phyloP scores from a whole-genome alignment of 2,113 vertebrate species.

The Uropsilus gracilis region DNA sequence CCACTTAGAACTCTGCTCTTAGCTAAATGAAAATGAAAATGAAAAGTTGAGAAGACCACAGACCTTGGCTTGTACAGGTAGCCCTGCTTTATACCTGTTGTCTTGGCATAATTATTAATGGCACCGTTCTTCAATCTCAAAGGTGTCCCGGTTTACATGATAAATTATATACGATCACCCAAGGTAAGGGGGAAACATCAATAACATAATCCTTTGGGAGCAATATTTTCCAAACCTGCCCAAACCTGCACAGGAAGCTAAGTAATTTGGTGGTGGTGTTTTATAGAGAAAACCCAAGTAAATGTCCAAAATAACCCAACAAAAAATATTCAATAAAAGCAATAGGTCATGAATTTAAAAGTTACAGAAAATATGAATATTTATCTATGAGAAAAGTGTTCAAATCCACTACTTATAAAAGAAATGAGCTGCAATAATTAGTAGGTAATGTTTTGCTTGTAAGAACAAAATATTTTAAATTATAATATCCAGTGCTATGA shows the following conservation, averaged over 20 bases:
- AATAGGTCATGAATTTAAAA: slow-evolving; percentile 12
- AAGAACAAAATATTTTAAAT: slow-evolving; percentile 51
- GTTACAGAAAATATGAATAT: background rate
- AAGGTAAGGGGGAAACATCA: background rate
- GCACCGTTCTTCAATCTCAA: background rate
- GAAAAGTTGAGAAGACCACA: background rate
- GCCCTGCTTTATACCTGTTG: background rate
- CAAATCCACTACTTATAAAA: background rate
- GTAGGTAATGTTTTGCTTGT: background rate
- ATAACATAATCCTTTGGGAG: background rate
- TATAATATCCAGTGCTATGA: background rate
- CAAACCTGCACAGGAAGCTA: background rate
- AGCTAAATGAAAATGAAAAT: background rate
- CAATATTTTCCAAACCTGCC: background rate
- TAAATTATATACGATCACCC: background rate
- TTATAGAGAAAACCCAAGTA: background rate
- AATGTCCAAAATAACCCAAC: background rate
- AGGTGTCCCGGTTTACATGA: background rate
- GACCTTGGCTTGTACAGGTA: background rate
- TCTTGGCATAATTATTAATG: background rate
- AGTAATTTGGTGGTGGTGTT: background rate
- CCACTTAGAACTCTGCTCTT: background rate
- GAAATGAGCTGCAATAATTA: slow-evolving; percentile 13
- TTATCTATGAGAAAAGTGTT: background rate
- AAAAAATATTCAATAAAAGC: slow-evolving; percentile 20